Evolutionary conservation across 1,140 invertebrate species (phyloP).

Genomic region (Aphelinus certus): DNA sequence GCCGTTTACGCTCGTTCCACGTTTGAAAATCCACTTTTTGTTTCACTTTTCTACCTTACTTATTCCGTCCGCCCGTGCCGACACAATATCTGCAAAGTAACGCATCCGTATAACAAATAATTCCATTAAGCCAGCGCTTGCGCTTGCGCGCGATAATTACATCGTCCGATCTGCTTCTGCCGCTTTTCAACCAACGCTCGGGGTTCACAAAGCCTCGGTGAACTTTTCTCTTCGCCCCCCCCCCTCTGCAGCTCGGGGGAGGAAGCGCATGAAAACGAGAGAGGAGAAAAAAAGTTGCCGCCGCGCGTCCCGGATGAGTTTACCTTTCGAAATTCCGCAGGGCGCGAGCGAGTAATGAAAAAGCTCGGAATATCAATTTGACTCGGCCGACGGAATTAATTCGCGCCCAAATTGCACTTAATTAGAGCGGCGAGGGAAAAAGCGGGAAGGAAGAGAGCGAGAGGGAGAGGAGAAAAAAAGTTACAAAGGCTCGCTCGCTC

Average conservation of each 20-base stretch:
- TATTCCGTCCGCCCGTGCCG: no score
- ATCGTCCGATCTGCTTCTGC: not conserved
- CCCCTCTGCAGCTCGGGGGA: not conserved
- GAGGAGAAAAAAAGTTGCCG: not conserved
- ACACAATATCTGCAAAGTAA: not conserved
- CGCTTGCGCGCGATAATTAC: conserved; percentile 12
- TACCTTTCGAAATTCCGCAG: conserved; percentile 31
- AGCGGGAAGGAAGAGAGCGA: not conserved
- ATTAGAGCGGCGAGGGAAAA: conserved; percentile 35
- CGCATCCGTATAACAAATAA: conserved; percentile 5
- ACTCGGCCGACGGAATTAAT: conserved; percentile 35
- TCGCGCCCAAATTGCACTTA: conserved; percentile 40
- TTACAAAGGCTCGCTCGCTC: conserved; percentile 26
- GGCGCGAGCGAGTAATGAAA: conserved; percentile 32
- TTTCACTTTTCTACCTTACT: not conserved
- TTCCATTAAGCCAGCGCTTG: not conserved
- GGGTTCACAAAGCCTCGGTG: no score
- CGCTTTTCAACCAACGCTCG: not conserved
- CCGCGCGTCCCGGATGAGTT: conserved; percentile 25
- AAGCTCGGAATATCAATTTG: conserved; percentile 40
- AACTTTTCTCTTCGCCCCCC: not conserved
- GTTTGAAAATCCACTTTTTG: conserved; percentile 9
- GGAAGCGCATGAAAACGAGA: not conserved
- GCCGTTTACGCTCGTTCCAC: not conserved
- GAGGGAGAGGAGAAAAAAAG: conserved; percentile 29